Evolutionary conservation across 1,140 invertebrate species (phyloP).

Genomic region (Nebria ingens): DNA sequence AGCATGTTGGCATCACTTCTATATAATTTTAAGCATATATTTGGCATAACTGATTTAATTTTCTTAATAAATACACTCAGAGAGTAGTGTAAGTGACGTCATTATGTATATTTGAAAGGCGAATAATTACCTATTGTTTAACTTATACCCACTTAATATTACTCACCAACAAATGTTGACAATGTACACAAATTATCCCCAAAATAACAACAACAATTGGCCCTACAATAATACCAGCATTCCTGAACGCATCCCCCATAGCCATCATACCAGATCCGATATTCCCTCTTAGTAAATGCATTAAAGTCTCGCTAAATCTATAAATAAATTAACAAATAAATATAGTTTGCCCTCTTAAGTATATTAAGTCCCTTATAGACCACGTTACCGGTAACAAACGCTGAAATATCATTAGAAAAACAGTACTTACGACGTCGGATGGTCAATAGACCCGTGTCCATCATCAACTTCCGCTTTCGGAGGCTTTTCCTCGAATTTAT

Average conservation of each 20-base stretch:
- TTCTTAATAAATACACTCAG: too few relatives aligned
- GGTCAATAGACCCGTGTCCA: slow-evolving; percentile 28
- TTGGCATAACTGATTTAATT: too few relatives aligned
- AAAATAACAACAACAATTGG: slow-evolving; percentile 53
- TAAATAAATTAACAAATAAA: slow-evolving; percentile 18
- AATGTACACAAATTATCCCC: slow-evolving; percentile 59
- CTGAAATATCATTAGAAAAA: background rate
- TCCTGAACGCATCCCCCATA: slow-evolving; percentile 65
- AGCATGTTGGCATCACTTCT: too few relatives aligned
- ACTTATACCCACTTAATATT: too few relatives aligned
- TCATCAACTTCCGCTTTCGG: slow-evolving; percentile 30
- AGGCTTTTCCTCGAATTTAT: slow-evolving; percentile 18
- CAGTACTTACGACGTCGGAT: slow-evolving; percentile 43
- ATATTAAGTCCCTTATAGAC: slow-evolving; percentile 10
- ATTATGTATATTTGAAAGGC: too few relatives aligned
- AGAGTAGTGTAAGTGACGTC: too few relatives aligned
- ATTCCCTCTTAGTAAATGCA: slow-evolving; percentile 65
- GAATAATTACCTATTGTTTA: background rate
- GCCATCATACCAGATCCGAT: slow-evolving; percentile 65
- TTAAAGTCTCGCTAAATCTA: slow-evolving; percentile 60
- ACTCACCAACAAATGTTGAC: slow-evolving; percentile 60
- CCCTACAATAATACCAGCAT: slow-evolving; percentile 56
- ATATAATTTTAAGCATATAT: too few relatives aligned
- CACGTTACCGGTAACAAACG: background rate
- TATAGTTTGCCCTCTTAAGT: background rate